Conservation (phyloP, 2,113 vertebrate genomes). For the Passer montanus region DNA sequence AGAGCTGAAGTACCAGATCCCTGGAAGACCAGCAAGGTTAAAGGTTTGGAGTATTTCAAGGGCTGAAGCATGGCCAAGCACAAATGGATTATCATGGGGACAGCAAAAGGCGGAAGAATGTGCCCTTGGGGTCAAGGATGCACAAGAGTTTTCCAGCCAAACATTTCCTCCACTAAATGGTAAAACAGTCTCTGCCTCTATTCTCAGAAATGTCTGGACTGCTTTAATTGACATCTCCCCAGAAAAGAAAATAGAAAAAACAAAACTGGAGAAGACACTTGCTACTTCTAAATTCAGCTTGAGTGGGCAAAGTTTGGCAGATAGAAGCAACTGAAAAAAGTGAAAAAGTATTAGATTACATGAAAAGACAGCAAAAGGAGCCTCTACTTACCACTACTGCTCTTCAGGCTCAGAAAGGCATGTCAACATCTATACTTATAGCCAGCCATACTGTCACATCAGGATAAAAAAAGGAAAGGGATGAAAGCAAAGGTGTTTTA, state of each 20-base stretch:
- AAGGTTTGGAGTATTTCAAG: not conserved
- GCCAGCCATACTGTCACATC: not conserved
- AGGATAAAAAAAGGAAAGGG: not conserved
- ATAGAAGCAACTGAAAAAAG: not conserved
- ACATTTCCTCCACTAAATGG: not conserved
- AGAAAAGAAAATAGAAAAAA: not conserved
- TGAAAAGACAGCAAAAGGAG: not conserved
- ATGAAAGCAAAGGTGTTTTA: not conserved
- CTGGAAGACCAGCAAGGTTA: not conserved
- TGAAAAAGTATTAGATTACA: not conserved
- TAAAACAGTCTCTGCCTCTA: not conserved
- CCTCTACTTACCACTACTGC: not conserved
- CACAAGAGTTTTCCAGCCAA: not conserved
- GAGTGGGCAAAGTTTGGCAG: not conserved
- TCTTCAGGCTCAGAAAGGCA: not conserved
- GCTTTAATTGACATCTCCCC: not conserved
- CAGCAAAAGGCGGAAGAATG: not conserved
- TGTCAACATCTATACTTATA: not conserved
- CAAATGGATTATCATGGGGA: not conserved
- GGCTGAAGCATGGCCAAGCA: not conserved
- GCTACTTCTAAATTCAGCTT: conserved; percentile 3
- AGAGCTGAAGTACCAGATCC: not conserved
- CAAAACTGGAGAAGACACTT: not conserved
- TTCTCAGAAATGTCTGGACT: not conserved
- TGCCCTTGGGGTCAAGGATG: not conserved